phyloP scores from a whole-genome alignment of 2,113 vertebrate genomes.

The Columba livia region DNA sequence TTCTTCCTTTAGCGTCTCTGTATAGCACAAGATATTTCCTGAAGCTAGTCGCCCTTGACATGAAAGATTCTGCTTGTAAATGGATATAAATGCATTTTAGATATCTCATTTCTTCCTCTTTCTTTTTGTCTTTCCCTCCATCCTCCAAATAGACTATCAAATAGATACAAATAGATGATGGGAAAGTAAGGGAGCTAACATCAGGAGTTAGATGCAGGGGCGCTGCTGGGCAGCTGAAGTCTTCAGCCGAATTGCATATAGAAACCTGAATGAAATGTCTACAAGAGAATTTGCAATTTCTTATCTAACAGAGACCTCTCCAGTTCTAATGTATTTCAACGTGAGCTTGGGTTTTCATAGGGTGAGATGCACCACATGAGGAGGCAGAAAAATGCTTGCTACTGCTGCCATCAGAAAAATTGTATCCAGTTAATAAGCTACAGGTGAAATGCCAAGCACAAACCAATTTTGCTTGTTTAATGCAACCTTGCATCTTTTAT shows the following conservation, averaged over 20 bases:
- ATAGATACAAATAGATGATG: neutral
- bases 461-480: neutral
- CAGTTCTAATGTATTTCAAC: neutral
- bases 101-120: neutral
- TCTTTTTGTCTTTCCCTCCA: neutral
- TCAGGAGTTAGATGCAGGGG: neutral
- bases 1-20: neutral
- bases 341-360: neutral
- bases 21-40: slow-evolving; percentile 47
- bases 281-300: neutral
- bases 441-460: neutral
- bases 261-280: neutral
- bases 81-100: neutral
- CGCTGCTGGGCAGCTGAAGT: neutral
- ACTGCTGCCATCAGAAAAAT: neutral
- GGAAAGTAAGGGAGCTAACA: neutral
- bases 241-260: neutral
- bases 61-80: neutral
- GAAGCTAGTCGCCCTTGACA: neutral
- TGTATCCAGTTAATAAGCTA: neutral
- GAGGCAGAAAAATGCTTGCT: neutral
- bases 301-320: neutral
- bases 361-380: neutral
- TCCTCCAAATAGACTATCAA: neutral
- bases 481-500: neutral